A percentile compares a stretch with the other conserved stretches of the same genome.
These are phyloP conservation scores for Diadophis punctatus DNA, from an alignment of 2,113 vertebrate species.

Conservation along the genomic window DNA sequence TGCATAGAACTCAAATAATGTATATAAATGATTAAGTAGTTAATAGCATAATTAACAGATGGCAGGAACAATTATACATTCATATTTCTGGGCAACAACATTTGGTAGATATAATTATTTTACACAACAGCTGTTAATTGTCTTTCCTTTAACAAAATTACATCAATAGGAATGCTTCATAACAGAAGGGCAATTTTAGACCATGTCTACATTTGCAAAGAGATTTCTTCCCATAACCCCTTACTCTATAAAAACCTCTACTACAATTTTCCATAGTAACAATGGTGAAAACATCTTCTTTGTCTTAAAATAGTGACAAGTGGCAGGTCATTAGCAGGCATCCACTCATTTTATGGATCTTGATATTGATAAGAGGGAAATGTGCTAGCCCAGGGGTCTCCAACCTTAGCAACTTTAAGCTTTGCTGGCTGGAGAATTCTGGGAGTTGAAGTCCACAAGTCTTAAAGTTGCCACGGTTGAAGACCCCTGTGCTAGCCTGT, in stretches of 20 bases:
- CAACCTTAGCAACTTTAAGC: too few species aligned
- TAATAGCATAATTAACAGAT: constrained; percentile 78
- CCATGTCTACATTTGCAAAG: constrained; percentile 34
- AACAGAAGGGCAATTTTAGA: neutral
- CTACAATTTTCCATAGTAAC: constrained; percentile 37
- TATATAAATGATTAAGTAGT: constrained; percentile 68
- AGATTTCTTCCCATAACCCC: constrained; percentile 46
- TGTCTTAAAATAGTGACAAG: constrained; percentile 44
- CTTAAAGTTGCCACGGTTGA: too few species aligned
- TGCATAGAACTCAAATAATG: constrained; percentile 61
- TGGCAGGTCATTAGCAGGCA: constrained; percentile 53
- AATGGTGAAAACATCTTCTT: constrained; percentile 30
- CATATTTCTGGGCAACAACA: constrained; percentile 73
- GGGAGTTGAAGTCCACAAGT: too few species aligned
- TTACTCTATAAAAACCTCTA: constrained; percentile 16
- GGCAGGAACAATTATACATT: constrained; percentile 74
- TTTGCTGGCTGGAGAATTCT: too few species aligned
- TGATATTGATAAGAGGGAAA: constrained; percentile 14
- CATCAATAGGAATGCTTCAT: constrained; percentile 48
- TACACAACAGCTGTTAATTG: constrained; percentile 81
- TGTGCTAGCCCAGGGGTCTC: too few species aligned
- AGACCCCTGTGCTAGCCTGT: neutral
- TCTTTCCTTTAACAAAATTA: constrained; percentile 61
- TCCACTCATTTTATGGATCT: constrained; percentile 21
- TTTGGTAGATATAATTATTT: constrained; percentile 80